These are phyloP conservation scores for Agrypnus murinus DNA, from an alignment of 2,888 invertebrate species.

Conservation along the genomic window DNA sequence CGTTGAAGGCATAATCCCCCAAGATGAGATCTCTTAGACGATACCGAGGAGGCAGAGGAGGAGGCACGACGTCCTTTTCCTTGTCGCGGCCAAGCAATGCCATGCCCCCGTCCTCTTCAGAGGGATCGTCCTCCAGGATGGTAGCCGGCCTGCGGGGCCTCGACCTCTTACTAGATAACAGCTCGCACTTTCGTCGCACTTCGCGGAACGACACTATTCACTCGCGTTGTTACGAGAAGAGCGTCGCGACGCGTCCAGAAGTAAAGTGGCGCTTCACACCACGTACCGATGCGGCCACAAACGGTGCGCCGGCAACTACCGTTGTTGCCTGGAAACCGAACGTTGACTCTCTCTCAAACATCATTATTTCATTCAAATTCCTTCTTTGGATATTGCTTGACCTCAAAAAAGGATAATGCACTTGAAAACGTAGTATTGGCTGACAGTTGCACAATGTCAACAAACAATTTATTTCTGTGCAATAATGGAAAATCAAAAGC, in stretches of 20 bases:
- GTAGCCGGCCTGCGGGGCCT: slow-evolving; percentile 44
- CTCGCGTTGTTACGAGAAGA: slow-evolving; percentile 29
- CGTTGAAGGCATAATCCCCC: slow-evolving; percentile 85
- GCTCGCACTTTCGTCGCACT: slow-evolving; percentile 25
- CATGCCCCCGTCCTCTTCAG: slow-evolving; percentile 64
- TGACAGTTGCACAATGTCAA: too few relatives aligned
- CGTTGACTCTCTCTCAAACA: slow-evolving; percentile 45
- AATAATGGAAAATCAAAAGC: too few relatives aligned
- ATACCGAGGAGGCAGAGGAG: slow-evolving; percentile 79
- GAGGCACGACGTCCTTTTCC: slow-evolving; percentile 64
- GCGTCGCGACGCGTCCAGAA: slow-evolving; percentile 51
- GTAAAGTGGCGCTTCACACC: slow-evolving; percentile 48
- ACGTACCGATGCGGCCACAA: slow-evolving; percentile 41
- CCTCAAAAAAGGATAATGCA: slow-evolving; percentile 34
- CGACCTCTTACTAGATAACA: slow-evolving; percentile 30
- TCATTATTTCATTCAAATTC: slow-evolving; percentile 40
- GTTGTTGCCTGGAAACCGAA: slow-evolving; percentile 51
- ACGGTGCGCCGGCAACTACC: slow-evolving; percentile 53
- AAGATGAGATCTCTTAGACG: slow-evolving; percentile 84
- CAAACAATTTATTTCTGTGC: too few relatives aligned
- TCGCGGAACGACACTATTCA: slow-evolving; percentile 28
- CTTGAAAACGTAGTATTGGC: neutral
- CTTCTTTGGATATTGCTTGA: neutral
- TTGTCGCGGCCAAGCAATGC: slow-evolving; percentile 65
- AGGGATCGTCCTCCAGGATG: slow-evolving; percentile 64